Percentiles rank a stretch among this genome's conserved stretches.
These are phyloP conservation scores for Miltochrista miniata DNA, from an alignment of 2,888 invertebrate genomes.

Conservation along the genomic window DNA sequence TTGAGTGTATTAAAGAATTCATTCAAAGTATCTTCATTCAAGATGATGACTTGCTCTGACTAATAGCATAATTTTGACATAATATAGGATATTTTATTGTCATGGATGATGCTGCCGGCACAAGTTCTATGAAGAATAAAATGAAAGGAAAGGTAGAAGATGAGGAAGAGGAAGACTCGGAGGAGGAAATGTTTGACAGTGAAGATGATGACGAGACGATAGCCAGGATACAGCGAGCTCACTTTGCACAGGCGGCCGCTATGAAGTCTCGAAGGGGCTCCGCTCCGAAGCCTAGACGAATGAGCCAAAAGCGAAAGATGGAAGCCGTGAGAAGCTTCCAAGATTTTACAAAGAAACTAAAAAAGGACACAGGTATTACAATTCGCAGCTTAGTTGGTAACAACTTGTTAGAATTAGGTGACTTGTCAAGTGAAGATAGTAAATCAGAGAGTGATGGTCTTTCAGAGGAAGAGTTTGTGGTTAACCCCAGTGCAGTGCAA, in stretches of 20 bases:
- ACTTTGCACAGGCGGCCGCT: conserved; percentile 75
- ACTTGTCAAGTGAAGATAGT: conserved; percentile 74
- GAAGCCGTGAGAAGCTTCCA: conserved; percentile 80
- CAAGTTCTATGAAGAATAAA: conserved; percentile 58
- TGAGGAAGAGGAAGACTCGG: conserved; percentile 61
- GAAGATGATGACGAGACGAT: conserved; percentile 79
- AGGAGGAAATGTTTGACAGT: conserved; percentile 69
- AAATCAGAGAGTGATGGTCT: conserved; percentile 77
- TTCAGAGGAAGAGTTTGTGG: conserved; percentile 78
- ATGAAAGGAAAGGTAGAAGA: conserved; percentile 58
- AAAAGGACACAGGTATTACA: conserved; percentile 78
- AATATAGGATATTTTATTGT: conserved; percentile 32
- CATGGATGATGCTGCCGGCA: conserved; percentile 69
- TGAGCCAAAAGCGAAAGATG: conserved; percentile 79
- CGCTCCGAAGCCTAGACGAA: conserved; percentile 63
- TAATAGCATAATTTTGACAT: conserved; percentile 25
- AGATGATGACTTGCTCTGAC: conserved; percentile 31
- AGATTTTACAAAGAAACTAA: conserved; percentile 79
- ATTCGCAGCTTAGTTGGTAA: conserved; percentile 78
- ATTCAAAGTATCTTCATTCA: conserved; percentile 19
- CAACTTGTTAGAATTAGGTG: conserved; percentile 77
- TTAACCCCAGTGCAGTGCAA: conserved; percentile 74
- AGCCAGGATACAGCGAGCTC: conserved; percentile 75
- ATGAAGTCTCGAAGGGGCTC: conserved; percentile 69
- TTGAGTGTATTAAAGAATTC: conserved; percentile 17